These are phyloP conservation scores for Amazona guildingii DNA, from an alignment of 2,113 vertebrate species.

Conservation along the genomic window DNA sequence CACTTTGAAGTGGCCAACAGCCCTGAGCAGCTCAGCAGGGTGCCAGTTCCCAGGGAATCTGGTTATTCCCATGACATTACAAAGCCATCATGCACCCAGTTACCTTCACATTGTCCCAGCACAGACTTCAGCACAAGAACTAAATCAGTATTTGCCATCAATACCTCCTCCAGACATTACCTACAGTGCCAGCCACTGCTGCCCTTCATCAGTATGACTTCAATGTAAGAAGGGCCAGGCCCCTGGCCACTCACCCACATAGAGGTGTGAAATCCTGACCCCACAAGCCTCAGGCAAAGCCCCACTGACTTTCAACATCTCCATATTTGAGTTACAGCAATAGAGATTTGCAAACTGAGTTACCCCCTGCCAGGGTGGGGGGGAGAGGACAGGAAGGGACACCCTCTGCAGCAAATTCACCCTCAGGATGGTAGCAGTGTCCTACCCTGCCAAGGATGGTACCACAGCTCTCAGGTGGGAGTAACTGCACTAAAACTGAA, in stretches of 20 bases:
- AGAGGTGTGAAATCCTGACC: background rate
- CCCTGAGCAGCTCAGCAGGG: background rate
- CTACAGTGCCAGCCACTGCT: background rate
- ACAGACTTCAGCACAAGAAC: background rate
- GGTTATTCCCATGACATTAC: background rate
- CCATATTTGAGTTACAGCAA: background rate
- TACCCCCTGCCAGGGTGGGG: background rate
- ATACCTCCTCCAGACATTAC: background rate
- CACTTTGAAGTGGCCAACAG: background rate
- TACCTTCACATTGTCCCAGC: background rate
- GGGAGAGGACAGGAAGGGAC: background rate
- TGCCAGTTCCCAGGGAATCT: fast-evolving
- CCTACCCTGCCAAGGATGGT: background rate
- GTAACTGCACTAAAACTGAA: background rate
- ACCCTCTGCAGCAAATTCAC: background rate
- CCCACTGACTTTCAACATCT: background rate
- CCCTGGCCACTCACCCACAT: background rate
- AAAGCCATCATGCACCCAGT: background rate
- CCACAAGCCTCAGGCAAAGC: background rate
- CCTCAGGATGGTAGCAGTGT: background rate
- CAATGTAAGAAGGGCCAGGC: background rate
- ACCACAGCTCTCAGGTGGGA: background rate
- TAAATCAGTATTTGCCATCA: background rate
- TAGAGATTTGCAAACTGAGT: background rate
- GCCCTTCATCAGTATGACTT: background rate